These are phyloP conservation scores for Andrena fulva DNA, from an alignment of 2,888 invertebrate genomes.

Conservation along the genomic window DNA sequence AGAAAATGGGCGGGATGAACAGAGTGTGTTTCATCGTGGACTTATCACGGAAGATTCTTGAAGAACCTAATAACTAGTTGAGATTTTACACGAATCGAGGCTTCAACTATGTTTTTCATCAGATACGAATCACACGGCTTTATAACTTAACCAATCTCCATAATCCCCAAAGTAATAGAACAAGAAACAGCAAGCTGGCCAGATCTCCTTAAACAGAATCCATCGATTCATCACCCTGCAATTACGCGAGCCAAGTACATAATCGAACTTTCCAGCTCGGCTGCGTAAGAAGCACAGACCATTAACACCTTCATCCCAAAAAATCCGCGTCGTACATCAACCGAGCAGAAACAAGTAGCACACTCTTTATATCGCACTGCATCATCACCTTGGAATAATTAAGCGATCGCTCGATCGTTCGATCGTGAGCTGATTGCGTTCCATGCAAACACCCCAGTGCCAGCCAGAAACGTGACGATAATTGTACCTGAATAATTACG, in stretches of 20 bases:
- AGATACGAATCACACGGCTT: too few relatives aligned
- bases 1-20: not conserved
- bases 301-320: not conserved
- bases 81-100: too few relatives aligned
- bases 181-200: too few relatives aligned
- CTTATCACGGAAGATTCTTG: too few relatives aligned
- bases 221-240: too few relatives aligned
- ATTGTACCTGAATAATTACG: slow-evolving; percentile 17
- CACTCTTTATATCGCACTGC: not conserved
- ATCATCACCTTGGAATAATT: slow-evolving; percentile 12
- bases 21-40: too few relatives aligned
- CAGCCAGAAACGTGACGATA: slow-evolving; percentile 31
- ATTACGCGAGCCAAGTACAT: not conserved
- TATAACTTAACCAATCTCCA: too few relatives aligned
- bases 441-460: slow-evolving; percentile 15
- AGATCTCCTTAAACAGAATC: too few relatives aligned
- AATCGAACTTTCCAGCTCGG: not conserved
- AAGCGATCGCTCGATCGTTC: slow-evolving; percentile 27
- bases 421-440: not conserved
- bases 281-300: too few relatives aligned
- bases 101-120: too few relatives aligned
- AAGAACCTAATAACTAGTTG: too few relatives aligned
- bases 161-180: too few relatives aligned
- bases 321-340: not conserved
- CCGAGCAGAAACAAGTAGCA: not conserved